phyloP scores from a whole-genome alignment of 2,888 invertebrate genomes.

The Drosophila peninsularis region DNA sequence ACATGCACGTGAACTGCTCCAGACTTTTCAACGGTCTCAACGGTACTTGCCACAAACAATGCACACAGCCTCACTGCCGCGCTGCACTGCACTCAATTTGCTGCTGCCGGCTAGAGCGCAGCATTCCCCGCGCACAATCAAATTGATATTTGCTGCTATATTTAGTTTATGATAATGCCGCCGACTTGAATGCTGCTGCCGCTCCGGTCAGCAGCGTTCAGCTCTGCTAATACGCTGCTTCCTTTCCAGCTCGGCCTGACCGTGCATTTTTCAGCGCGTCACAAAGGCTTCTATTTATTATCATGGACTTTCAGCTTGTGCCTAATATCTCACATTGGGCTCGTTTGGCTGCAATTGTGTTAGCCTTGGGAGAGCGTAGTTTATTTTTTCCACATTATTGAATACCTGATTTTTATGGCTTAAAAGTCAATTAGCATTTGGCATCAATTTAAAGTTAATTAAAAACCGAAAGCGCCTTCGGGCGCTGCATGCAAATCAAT shows the following conservation, averaged over 20 bases:
- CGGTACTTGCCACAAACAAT: slow-evolving; percentile 71
- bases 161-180: slow-evolving; percentile 81
- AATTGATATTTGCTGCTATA: slow-evolving; percentile 81
- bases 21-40: slow-evolving; percentile 41
- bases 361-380: slow-evolving; percentile 45
- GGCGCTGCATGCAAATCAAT: slow-evolving; percentile 41
- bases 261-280: slow-evolving; percentile 42
- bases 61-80: slow-evolving; percentile 20
- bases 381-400: too few relatives aligned
- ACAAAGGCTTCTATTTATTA: slow-evolving; percentile 64
- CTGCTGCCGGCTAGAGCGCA: slow-evolving; percentile 49
- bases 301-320: slow-evolving; percentile 39
- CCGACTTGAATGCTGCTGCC: slow-evolving; percentile 41
- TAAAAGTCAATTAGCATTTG: slow-evolving; percentile 68
- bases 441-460: slow-evolving; percentile 43
- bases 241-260: slow-evolving; percentile 45
- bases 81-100: slow-evolving; percentile 41
- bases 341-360: slow-evolving; percentile 24
- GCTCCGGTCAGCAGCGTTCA: slow-evolving; percentile 22
- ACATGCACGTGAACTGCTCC: slow-evolving; percentile 58
- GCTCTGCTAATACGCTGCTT: slow-evolving; percentile 63
- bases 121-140: slow-evolving; percentile 60
- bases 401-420: slow-evolving; percentile 43
- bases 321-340: slow-evolving; percentile 34
- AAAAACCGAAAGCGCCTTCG: slow-evolving; percentile 17